Evolutionary conservation across 2,797 vertebrate species (phyloP), one percentile per base, ranked within the genome.

Genomic region (Glyptemys insculpta): DNA sequence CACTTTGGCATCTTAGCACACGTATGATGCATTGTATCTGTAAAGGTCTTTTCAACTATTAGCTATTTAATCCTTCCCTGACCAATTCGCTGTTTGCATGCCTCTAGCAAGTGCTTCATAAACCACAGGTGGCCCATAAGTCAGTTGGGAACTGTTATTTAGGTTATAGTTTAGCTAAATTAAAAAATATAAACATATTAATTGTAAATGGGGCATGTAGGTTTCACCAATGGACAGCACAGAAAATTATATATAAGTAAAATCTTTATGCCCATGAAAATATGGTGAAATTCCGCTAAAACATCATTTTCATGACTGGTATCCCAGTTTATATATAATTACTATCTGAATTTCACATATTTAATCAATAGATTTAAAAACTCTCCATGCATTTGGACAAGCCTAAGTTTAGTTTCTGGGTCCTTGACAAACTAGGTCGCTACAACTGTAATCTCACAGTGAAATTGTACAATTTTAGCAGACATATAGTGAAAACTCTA

Each of bases 311-410:
- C 74, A 47, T 47, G 74, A 76, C 14, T 29, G 4, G 25, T 29
- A 29, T 47, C 44, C 25, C 44, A 76, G 12, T 29, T 76, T 47
- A 76, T 29, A 76, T 44, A 15, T 29, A 76, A 12, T 3, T 6
- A 10, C 2, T 2, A 12, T 37, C 72, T 2, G 12, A 41, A 72
- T 23, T 3, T 27, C 29, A 12, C 8, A 11, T 21, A 27, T 12
- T 15, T 59, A 59, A n/a, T 49, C 15, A n/a, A 41, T 14, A n/a
- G 47, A 27, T 54, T 74, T 14, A 7, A 80, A 25, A 62, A 62
- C 2, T 12, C 21, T 27, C 37, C 23, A 23, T 25, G 44, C 74
- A 21, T 12, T 72, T 76, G 44, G 25, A 47, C 25, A 49, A 47
- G 74, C 4, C 74, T 47, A 76, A 47, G 23, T 29, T 47, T 44